Conservation (phyloP, 1,140 invertebrate species). For the Papilio aristodemus region DNA sequence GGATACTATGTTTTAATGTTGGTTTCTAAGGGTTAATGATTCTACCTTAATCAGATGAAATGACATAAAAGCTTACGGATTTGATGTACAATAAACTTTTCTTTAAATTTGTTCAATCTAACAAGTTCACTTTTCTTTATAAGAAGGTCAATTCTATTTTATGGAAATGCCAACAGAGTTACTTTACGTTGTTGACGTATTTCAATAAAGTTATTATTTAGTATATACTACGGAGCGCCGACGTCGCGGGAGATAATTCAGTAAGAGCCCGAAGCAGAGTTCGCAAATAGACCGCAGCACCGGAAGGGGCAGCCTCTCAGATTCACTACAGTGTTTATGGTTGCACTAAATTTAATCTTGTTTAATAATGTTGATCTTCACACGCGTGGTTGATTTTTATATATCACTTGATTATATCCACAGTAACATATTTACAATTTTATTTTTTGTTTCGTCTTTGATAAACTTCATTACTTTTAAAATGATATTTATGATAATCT, state of each 20-base stretch:
- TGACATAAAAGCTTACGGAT: too few relatives aligned
- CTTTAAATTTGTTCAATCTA: background rate
- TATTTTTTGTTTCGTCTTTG: too few relatives aligned
- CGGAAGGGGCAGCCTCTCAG: slow-evolving; percentile 5
- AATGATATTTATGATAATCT: too few relatives aligned
- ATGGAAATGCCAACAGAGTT: slow-evolving; percentile 7
- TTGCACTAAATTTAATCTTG: slow-evolving; percentile 21
- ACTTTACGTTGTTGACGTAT: background rate
- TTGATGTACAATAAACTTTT: background rate
- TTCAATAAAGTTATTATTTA: slow-evolving; percentile 24
- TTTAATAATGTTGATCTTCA: slow-evolving; percentile 5
- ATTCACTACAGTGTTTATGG: slow-evolving; percentile 14
- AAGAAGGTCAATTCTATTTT: background rate
- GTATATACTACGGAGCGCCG: background rate
- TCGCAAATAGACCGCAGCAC: slow-evolving; percentile 23
- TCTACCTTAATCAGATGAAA: too few relatives aligned
- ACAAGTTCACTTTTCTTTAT: background rate
- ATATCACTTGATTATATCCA: too few relatives aligned
- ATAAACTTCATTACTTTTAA: too few relatives aligned
- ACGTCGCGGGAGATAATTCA: slow-evolving; percentile 23
- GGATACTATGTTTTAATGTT: too few relatives aligned
- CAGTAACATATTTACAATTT: too few relatives aligned
- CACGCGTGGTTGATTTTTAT: too few relatives aligned
- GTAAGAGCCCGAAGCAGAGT: slow-evolving; percentile 22
- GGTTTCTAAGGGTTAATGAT: too few relatives aligned